Evolutionary conservation across 1,140 invertebrate genomes (phyloP).

Genomic region (Brachionus asplanchnoidis): DNA sequence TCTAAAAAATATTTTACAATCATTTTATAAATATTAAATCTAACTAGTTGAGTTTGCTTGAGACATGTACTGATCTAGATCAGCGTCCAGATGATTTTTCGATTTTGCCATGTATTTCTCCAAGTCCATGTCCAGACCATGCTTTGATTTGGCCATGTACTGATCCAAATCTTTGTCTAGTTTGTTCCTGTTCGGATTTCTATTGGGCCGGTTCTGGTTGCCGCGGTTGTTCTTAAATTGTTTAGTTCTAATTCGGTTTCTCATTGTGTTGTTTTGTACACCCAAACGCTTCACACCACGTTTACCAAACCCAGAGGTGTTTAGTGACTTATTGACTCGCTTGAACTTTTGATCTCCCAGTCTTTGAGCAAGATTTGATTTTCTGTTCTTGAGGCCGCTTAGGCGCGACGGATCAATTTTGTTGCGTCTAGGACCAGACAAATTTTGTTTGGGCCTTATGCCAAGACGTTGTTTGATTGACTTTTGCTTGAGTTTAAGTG

Average conservation of each 20-base stretch:
- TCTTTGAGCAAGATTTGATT: conserved; percentile 45
- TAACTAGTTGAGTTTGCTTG: conserved; percentile 40
- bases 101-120: conserved; percentile 64
- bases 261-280: conserved; percentile 39
- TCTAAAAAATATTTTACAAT: background rate
- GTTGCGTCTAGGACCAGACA: background rate
- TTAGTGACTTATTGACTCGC: background rate
- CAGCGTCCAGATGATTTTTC: conserved; percentile 58
- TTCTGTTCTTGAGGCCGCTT: conserved; percentile 28
- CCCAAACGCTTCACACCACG: conserved; percentile 38
- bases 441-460: background rate
- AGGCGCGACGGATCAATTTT: conserved; percentile 6
- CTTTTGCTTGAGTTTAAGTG: conserved; percentile 55
- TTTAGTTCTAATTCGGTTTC: conserved; percentile 9
- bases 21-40: background rate
- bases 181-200: conserved; percentile 44
- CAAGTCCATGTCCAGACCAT: conserved; percentile 62
- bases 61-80: conserved; percentile 52
- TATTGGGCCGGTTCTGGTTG: conserved; percentile 44
- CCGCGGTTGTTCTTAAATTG: conserved; percentile 29
- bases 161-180: conserved; percentile 62
- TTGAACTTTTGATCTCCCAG: conserved; percentile 43
- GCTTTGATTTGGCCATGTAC: conserved; percentile 50
- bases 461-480: conserved; percentile 50
- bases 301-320: conserved; percentile 40